Evolutionary conservation across 2,888 invertebrate genomes (phyloP).

Genomic region (Baccha elongata): DNA sequence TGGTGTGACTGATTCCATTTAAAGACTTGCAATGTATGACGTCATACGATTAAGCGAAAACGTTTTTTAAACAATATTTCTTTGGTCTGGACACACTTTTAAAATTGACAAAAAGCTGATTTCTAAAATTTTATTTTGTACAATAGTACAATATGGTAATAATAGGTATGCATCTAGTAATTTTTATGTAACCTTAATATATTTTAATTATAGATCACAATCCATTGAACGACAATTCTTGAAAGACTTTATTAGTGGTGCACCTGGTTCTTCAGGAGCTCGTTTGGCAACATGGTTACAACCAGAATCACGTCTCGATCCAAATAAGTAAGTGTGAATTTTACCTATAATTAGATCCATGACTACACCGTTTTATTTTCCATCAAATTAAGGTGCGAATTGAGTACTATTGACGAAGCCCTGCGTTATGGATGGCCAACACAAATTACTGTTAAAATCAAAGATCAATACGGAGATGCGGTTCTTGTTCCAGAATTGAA

Average conservation of each 20-base stretch:
- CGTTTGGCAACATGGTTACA: slow-evolving; percentile 97
- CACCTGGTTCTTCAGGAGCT: slow-evolving; percentile 93
- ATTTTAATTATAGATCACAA: slow-evolving; percentile 85
- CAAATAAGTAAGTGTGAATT: slow-evolving; percentile 82
- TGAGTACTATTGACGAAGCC: slow-evolving; percentile 88
- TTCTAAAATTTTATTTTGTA: too few species aligned
- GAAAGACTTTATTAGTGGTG: slow-evolving; percentile 94
- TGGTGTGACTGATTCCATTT: too few species aligned
- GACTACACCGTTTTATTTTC: too few species aligned
- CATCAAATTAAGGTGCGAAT: slow-evolving; percentile 87
- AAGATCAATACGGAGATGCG: slow-evolving; percentile 95
- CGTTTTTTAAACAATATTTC: too few species aligned
- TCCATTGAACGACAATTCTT: slow-evolving; percentile 96
- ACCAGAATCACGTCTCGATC: slow-evolving; percentile 95
- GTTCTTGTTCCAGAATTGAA: slow-evolving; percentile 93
- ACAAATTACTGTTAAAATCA: slow-evolving; percentile 90
- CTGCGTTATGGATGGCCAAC: slow-evolving; percentile 92
- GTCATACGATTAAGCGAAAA: too few species aligned
- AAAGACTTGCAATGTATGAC: too few species aligned
- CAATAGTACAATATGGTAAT: too few species aligned
- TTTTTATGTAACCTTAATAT: background rate
- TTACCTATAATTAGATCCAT: background rate
- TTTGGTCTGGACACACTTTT: too few species aligned
- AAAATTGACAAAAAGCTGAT: too few species aligned
- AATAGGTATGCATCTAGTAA: too few species aligned